Conservation (phyloP, 2,888 invertebrate species). For the Andrena chrysosceles region DNA sequence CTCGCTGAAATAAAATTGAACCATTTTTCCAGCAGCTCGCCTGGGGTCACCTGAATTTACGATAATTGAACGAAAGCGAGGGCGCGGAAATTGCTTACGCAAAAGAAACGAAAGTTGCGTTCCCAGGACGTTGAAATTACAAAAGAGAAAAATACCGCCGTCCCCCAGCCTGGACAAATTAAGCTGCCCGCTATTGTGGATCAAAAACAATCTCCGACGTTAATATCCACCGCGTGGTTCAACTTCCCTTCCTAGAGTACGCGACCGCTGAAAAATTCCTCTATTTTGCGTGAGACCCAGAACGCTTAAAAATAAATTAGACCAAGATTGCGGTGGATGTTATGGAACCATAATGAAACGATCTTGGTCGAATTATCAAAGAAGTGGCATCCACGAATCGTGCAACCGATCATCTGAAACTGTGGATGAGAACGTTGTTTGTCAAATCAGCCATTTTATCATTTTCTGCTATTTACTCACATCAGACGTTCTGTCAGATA, state of each 20-base stretch:
- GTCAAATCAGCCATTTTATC: too few relatives aligned
- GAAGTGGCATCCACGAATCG: background rate
- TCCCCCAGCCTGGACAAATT: conserved; percentile 25
- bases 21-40: background rate
- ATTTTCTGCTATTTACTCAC: too few relatives aligned
- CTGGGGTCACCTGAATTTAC: conserved; percentile 12
- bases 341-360: background rate
- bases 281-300: background rate
- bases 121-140: conserved; percentile 16
- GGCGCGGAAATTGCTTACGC: conserved; percentile 36
- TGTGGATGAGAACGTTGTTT: too few relatives aligned
- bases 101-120: conserved; percentile 29
- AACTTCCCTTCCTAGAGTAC: conserved; percentile 9
- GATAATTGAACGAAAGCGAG: conserved; percentile 24
- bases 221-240: conserved; percentile 24
- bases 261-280: background rate
- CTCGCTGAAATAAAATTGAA: background rate
- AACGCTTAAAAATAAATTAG: conserved; percentile 28
- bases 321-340: conserved; percentile 11
- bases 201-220: conserved; percentile 28
- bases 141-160: conserved; percentile 1
- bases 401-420: too few relatives aligned
- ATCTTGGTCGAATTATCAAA: conserved; percentile 13
- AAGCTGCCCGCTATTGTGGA: conserved; percentile 14
- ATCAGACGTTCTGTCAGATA: too few relatives aligned